Base-by-base conservation (phyloP, 2,113 vertebrate species). In the Microcebus griseorufus region DNA sequence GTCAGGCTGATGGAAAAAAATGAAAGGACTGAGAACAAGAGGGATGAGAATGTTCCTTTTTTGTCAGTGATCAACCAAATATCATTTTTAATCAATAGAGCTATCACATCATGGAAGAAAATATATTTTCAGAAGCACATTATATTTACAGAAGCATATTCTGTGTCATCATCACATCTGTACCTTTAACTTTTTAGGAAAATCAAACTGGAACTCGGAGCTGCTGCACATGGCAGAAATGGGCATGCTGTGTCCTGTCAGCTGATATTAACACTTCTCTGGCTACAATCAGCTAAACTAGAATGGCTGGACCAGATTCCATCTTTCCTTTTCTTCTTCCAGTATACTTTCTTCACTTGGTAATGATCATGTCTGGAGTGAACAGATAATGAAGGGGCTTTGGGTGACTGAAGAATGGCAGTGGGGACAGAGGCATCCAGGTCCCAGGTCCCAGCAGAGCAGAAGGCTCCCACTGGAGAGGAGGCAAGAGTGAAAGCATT, bases 131-230 rank as follows among this genome's bases (percentile, higher is more conserved):
- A 55, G 29, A 83, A 20, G 9, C 45, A 25, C 48, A 45, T 92
- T 92, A 34, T 51, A 14, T 55, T 75, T 48, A 48, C 4, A n/a
- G 32, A 39, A 22, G 29, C 67, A 20, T 45, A 53, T 79, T 72
- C 22, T 60, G 14, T 51, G 42, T 39, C 32, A 78, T 69, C 48
- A 51, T 70, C 60, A 60, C 16, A 67, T 27, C 39, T 39, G 10
- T 37, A 37, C 39, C 16, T 58, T 69, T 37, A 73, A 67, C 6
- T 18, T 37, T 90, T 78, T 73, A 11, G 45, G 51, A 37, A 64
- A 90, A 78, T 70, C 60, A 72, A 88, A 88, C 53, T 42, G 13
- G 88, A 73, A 64, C 42, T 88, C 76, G 27, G 65, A 88, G 55
- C 16, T 12, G 14, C 16, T 37, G 37, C 8, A 23, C 0, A 0